Conservation (phyloP, 2,888 invertebrate genomes). For the Cephus spinipes region DNA sequence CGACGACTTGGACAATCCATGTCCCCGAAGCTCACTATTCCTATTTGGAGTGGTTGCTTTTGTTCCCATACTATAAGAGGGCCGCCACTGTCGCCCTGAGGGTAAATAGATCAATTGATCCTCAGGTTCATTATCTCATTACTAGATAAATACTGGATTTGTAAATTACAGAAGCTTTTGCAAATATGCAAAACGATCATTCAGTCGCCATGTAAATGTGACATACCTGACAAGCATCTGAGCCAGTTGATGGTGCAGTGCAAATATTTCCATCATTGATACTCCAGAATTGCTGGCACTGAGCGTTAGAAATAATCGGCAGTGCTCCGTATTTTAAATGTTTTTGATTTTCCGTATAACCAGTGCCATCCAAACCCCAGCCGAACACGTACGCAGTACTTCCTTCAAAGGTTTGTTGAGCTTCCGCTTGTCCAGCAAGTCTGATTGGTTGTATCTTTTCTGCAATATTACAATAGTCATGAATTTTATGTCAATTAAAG, state of each 20-base stretch:
- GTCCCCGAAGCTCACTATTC: slow-evolving; percentile 49
- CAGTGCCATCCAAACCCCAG: slow-evolving; percentile 36
- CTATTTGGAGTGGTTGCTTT: slow-evolving; percentile 36
- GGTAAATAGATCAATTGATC: not conserved
- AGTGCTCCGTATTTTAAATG: slow-evolving; percentile 35
- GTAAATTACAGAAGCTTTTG: not conserved
- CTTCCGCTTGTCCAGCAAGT: slow-evolving; percentile 20
- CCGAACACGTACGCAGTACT: slow-evolving; percentile 30
- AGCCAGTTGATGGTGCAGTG: slow-evolving; percentile 27
- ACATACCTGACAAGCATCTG: slow-evolving; percentile 42
- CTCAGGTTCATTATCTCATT: not conserved
- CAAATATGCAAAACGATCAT: not conserved
- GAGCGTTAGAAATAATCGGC: slow-evolving; percentile 30
- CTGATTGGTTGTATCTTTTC: slow-evolving; percentile 35
- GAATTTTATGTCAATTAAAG: not conserved
- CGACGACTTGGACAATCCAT: slow-evolving; percentile 34
- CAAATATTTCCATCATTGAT: slow-evolving; percentile 33
- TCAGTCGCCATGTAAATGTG: not conserved
- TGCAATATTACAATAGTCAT: slow-evolving; percentile 10
- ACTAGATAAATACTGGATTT: not conserved
- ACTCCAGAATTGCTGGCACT: slow-evolving; percentile 34
- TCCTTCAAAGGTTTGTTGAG: not conserved
- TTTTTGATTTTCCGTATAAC: not conserved
- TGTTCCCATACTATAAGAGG: slow-evolving; percentile 33
- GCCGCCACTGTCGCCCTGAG: slow-evolving; percentile 48